Conservation (phyloP, 2,113 vertebrate species). For the Heterochromis multidens region DNA sequence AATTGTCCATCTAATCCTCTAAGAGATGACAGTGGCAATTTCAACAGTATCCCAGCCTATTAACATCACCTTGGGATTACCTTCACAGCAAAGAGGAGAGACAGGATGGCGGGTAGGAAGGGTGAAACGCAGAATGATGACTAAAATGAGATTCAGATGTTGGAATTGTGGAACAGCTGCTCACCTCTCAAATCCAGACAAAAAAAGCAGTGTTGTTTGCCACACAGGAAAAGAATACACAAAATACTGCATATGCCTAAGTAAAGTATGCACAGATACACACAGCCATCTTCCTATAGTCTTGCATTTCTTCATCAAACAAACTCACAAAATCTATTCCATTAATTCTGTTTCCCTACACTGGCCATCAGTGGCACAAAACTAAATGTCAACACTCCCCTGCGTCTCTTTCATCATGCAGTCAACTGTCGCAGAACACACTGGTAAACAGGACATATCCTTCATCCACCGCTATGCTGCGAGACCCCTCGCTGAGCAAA, state of each 20-base stretch:
- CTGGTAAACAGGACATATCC: conserved; percentile 41
- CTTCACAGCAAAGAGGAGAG: conserved; percentile 29
- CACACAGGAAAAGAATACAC: background rate
- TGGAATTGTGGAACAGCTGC: background rate
- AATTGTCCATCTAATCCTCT: conserved; percentile 58
- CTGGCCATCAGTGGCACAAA: conserved; percentile 17
- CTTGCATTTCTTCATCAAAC: conserved; percentile 28
- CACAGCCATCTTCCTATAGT: background rate
- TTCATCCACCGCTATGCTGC: conserved; percentile 21
- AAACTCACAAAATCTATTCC: conserved; percentile 24
- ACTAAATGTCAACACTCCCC: conserved; percentile 60
- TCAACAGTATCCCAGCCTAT: conserved; percentile 40
- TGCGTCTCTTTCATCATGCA: conserved; percentile 50
- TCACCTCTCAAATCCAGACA: background rate
- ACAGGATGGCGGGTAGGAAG: background rate
- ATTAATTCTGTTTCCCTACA: conserved; percentile 38
- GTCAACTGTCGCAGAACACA: conserved; percentile 27
- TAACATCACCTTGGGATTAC: conserved; percentile 67
- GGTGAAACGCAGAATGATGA: background rate
- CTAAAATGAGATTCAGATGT: conserved; percentile 33
- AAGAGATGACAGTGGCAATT: conserved; percentile 49
- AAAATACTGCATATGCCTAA: background rate
- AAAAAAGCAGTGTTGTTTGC: background rate
- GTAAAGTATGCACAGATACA: background rate
- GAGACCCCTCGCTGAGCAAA: conserved; percentile 39